These are phyloP conservation scores for Mimumesa dahlbomi DNA, from an alignment of 2,888 invertebrate species.

Conservation along the genomic window DNA sequence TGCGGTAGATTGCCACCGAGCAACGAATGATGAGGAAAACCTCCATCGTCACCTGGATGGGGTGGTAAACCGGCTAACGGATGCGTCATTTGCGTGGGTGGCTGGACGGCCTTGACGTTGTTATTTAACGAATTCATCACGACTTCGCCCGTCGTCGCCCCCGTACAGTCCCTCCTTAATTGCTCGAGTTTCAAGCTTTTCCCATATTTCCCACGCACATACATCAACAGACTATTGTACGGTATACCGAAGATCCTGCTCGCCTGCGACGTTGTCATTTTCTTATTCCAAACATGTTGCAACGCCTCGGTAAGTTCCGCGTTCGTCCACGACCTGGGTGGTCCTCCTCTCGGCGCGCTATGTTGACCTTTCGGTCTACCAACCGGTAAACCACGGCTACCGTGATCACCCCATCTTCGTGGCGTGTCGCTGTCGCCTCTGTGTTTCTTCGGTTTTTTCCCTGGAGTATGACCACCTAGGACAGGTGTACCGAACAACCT, in stretches of 20 bases:
- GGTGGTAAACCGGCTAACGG: slow-evolving; percentile 68
- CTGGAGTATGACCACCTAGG: slow-evolving; percentile 63
- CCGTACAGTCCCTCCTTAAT: slow-evolving; percentile 93
- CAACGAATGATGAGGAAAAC: slow-evolving; percentile 74
- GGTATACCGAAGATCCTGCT: slow-evolving; percentile 95
- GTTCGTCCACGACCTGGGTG: slow-evolving; percentile 95
- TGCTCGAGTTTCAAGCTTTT: slow-evolving; percentile 94
- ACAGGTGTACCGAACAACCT: slow-evolving; percentile 67
- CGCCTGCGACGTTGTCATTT: slow-evolving; percentile 96
- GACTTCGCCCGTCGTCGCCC: slow-evolving; percentile 88
- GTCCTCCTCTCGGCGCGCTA: slow-evolving; percentile 94
- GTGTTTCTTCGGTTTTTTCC: slow-evolving; percentile 75
- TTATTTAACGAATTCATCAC: slow-evolving; percentile 81
- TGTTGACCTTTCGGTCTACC: slow-evolving; percentile 94
- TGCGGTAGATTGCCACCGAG: slow-evolving; percentile 82
- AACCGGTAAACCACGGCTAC: slow-evolving; percentile 81
- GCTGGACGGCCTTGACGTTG: slow-evolving; percentile 82
- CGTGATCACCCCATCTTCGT: slow-evolving; percentile 76
- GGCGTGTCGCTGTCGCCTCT: slow-evolving; percentile 63
- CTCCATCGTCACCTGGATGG: slow-evolving; percentile 71
- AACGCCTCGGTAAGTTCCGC: slow-evolving; percentile 94
- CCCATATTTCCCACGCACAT: slow-evolving; percentile 95
- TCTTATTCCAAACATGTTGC: slow-evolving; percentile 97
- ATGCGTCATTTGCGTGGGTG: slow-evolving; percentile 69
- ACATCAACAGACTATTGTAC: slow-evolving; percentile 96